Evolutionary conservation across 2,113 vertebrate species (phyloP), one percentile per base, ranked within the genome.

Genomic region (Laticauda laticaudata): DNA sequence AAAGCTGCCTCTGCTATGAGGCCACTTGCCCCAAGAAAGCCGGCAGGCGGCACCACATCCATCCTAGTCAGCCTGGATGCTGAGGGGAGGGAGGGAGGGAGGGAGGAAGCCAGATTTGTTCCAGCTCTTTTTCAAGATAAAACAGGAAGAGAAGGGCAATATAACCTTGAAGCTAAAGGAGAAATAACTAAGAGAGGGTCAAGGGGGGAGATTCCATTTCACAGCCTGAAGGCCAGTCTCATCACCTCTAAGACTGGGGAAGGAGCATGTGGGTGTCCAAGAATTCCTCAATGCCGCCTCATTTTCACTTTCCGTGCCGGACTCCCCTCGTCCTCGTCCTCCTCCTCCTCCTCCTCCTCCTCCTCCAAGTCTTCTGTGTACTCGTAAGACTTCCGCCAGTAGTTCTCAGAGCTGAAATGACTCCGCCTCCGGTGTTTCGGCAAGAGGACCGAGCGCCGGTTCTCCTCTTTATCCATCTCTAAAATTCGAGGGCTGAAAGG

Each of bases 401-500:
- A 98, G 98, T 98, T 99, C 97, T 99, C 99, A 0, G 99, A 98
- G 96, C 98, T 98, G 96, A 98, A 97, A 96, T 97, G 97, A 88
- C 98, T 97, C 95, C 98, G 96, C 94, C 98, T 98, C 93, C 98
- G 98, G 88, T 98, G 98, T 85, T 98, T 97, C 23, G 97, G 98
- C 95, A 98, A 98, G 90, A 98, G 94, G 34, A 99, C 98, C 0
- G 99, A 99, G 59, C 97, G 98, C 90, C 99, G 97, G 97, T 99
- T 99, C 97, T 99, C 98, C 93, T 99, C 99, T 95, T 99, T 99
- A 97, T 99, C 99, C 99, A 99, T 99, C 97, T 99, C 99, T 69
- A 99, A 97, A 93, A 99, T 97, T 55, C 99, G 98, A 26, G 99
- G 99, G 97, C 99, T 99, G 21, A 34, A 69, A 55, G 51, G 64